These are phyloP conservation scores for Macquaria ambigua DNA, from an alignment of 2,113 vertebrate genomes.

Conservation along the genomic window DNA sequence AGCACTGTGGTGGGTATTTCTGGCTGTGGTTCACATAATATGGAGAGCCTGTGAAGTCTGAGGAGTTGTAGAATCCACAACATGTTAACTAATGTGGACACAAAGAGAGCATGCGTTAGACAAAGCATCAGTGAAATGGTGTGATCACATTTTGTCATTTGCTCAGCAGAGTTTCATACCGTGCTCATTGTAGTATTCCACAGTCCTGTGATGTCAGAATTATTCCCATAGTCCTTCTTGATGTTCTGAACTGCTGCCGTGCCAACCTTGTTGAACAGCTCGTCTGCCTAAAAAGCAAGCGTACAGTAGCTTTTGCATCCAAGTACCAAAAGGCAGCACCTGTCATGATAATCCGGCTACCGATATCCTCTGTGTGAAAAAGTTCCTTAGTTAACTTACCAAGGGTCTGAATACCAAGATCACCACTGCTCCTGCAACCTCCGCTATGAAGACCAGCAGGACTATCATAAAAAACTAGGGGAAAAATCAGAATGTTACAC, in stretches of 20 bases:
- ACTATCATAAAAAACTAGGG: constrained; percentile 86
- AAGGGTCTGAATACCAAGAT: constrained; percentile 85
- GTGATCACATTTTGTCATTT: background rate
- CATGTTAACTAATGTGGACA: constrained; percentile 78
- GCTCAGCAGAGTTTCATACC: constrained; percentile 59
- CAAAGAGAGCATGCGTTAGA: constrained; percentile 7
- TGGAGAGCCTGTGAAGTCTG: constrained; percentile 81
- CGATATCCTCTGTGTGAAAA: background rate
- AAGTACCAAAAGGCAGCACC: background rate
- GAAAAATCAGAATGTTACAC: background rate
- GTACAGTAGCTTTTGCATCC: background rate
- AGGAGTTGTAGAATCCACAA: constrained; percentile 85
- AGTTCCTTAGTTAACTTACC: constrained; percentile 73
- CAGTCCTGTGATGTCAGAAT: constrained; percentile 77
- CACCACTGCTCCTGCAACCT: constrained; percentile 86
- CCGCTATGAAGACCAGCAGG: constrained; percentile 86
- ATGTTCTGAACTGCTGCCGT: constrained; percentile 67
- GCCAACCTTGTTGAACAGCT: constrained; percentile 78
- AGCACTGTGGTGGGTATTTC: constrained; percentile 80
- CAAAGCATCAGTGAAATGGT: background rate
- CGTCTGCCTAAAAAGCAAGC: constrained; percentile 73
- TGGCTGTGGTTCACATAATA: constrained; percentile 11
- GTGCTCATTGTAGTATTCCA: constrained; percentile 85
- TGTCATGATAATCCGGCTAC: background rate
- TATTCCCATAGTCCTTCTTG: constrained; percentile 76